These are phyloP conservation scores for Ursus arctos DNA, from an alignment of 2,113 vertebrate species.

Conservation along the genomic window DNA sequence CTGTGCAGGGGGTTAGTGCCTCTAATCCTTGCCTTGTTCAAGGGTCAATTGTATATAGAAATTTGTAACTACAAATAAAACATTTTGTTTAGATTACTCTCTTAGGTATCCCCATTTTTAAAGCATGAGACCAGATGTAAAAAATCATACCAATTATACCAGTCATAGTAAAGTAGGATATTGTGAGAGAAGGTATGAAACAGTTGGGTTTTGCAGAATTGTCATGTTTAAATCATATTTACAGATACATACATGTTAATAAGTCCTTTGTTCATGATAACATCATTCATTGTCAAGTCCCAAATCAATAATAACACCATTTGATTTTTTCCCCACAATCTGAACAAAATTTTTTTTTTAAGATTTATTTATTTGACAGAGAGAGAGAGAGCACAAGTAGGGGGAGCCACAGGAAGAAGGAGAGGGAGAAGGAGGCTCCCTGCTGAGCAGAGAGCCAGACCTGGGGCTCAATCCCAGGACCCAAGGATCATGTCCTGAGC, in stretches of 20 bases:
- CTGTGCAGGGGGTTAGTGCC: not conserved
- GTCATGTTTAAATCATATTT: not conserved
- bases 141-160: not conserved
- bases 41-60: not conserved
- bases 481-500: too few relatives aligned
- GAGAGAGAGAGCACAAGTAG: not conserved
- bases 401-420: not conserved
- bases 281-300: not conserved
- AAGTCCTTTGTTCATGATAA: not conserved
- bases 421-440: not conserved
- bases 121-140: not conserved
- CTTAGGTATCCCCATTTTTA: constrained; percentile 31
- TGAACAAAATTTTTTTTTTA: not conserved
- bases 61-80: constrained; percentile 44
- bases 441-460: not conserved
- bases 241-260: not conserved
- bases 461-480: not conserved
- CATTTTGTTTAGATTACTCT: constrained; percentile 5
- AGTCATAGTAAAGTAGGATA: constrained; percentile 33
- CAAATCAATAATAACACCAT: not conserved
- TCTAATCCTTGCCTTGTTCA: not conserved
- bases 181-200: not conserved
- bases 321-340: not conserved
- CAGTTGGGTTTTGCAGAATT: not conserved
- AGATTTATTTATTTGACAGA: not conserved